Evolutionary conservation across 2,797 vertebrate genomes (phyloP).

Genomic region (Hemibagrus guttatus): DNA sequence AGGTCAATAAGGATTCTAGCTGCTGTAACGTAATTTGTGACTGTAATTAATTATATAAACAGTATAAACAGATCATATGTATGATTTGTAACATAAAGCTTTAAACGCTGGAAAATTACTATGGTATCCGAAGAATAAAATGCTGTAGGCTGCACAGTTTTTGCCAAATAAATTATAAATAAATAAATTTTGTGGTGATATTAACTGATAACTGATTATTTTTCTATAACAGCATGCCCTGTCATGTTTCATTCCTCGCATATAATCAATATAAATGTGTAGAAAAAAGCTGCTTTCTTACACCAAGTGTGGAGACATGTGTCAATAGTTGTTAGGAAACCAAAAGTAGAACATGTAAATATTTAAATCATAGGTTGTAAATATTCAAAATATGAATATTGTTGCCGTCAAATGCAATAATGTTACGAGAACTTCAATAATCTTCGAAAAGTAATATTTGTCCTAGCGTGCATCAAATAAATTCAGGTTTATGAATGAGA

Average conservation of each 20-base stretch:
- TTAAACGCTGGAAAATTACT: not conserved
- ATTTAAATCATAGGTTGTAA: not conserved
- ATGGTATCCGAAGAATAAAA: not conserved
- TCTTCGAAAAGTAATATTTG: not conserved
- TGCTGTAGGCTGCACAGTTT: not conserved
- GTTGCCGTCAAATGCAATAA: not conserved
- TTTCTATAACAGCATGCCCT: not conserved
- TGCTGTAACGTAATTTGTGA: not conserved
- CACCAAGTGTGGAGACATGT: not conserved
- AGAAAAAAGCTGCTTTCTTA: not conserved
- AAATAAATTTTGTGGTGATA: not conserved
- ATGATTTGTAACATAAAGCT: not conserved
- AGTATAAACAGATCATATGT: not conserved
- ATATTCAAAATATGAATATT: not conserved
- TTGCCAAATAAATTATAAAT: not conserved
- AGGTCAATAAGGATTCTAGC: not conserved
- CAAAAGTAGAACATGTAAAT: not conserved
- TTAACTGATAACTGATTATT: not conserved
- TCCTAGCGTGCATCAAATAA: not conserved
- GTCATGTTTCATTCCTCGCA: not conserved
- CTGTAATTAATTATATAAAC: no score
- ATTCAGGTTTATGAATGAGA: slow-evolving; percentile 14
- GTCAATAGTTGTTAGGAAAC: no score
- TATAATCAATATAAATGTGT: not conserved
- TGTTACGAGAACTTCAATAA: not conserved